These are phyloP conservation scores for Ceyx erithaca DNA, from an alignment of 2,797 vertebrate species.

Conservation along the genomic window DNA sequence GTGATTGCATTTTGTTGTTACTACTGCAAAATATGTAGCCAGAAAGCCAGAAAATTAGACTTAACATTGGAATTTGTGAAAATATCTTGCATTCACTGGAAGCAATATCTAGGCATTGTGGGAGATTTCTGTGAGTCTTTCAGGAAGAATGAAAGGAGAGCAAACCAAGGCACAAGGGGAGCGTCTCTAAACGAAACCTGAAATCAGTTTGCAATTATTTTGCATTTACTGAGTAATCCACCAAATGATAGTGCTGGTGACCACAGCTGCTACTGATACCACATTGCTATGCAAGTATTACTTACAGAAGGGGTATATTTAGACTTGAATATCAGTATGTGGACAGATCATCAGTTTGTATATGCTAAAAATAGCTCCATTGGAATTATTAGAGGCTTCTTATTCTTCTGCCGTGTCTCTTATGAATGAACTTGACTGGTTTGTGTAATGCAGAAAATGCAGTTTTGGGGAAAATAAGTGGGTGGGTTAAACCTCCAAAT, in stretches of 20 bases:
- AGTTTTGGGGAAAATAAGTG: background rate
- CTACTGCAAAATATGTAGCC: background rate
- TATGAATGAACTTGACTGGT: background rate
- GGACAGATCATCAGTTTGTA: background rate
- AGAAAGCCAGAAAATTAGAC: background rate
- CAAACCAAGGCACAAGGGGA: background rate
- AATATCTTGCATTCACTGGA: background rate
- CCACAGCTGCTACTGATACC: background rate
- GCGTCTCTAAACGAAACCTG: background rate
- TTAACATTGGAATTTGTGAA: background rate
- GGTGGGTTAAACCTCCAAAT: background rate
- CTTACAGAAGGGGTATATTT: background rate
- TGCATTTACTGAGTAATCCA: background rate
- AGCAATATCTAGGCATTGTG: background rate
- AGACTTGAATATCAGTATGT: background rate
- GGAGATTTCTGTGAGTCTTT: background rate
- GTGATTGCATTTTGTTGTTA: background rate
- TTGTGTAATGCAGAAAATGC: background rate
- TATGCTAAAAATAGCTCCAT: background rate
- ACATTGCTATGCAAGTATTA: background rate
- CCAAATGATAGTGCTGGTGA: background rate
- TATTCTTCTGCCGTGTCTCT: background rate
- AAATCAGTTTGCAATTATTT: background rate
- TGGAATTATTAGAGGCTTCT: background rate
- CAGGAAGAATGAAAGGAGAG: background rate